Evolutionary conservation across 2,113 vertebrate species (phyloP), one percentile per base, ranked within the genome.

Genomic region (Upupa epops): DNA sequence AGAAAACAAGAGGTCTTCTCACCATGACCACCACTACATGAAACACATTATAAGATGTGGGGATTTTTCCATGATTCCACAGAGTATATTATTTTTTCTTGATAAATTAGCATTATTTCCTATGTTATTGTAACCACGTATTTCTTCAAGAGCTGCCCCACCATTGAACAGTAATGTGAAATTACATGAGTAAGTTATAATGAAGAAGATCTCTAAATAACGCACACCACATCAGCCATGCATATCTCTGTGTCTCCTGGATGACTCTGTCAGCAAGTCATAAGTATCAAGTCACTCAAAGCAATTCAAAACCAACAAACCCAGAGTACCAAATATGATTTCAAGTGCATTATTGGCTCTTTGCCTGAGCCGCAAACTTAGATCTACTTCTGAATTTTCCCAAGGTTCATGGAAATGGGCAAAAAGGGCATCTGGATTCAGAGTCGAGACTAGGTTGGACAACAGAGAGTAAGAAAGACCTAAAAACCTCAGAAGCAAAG

Each of bases 301-400:
- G 95, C 89, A 96, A 96, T 87, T 96, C 84, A 95, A 96, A 96
- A 94, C 95, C 96, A 95, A 94, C 91, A 93, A 96, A 92, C 79
- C 90, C 81, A 77, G 86, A 56, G 68, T 46, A 95, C 95, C 3
- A 4, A 96, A 94, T 96, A 95, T 95, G 95, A 91, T 87, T 92
- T 84, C 89, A 96, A 87, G 84, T 8, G 5, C 78, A 71, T 73
- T 90, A 92, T 0, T 94, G 91, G 91, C 89, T 89, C 13, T 26
- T 24, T 17, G 83, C 89, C 90, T 86, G 70, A 92, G 42, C 81
- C 74, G 76, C 92, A 91, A 74, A 93, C 84, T 90, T 80, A 95
- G 84, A 94, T 20, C 24, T 71, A 87, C 59, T 76, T 90, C 37
- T 83, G 77, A 82, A 71, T 95, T 93, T 94, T 96, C 71, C 45